phyloP scores from a whole-genome alignment of 1,140 invertebrate species.

The Mercenaria mercenaria region DNA sequence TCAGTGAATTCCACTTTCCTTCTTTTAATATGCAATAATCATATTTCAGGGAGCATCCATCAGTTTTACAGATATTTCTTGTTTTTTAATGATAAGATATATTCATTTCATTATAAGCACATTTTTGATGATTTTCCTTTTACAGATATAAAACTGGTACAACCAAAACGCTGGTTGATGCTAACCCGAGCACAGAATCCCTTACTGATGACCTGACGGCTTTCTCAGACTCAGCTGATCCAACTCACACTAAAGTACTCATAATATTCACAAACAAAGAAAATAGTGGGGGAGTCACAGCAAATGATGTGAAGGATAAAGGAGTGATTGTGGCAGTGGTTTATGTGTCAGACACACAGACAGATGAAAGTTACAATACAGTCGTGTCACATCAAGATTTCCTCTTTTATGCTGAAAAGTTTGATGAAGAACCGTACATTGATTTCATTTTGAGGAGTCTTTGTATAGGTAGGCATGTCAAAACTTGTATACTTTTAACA shows the following conservation, averaged over 20 bases:
- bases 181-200: background rate
- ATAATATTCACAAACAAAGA: constrained; percentile 31
- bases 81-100: too few relatives aligned
- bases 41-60: too few relatives aligned
- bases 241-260: background rate
- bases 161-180: background rate
- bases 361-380: background rate
- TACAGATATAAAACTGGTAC: background rate
- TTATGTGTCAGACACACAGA: background rate
- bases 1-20: too few relatives aligned
- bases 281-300: background rate
- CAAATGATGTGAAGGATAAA: background rate
- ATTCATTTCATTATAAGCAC: too few relatives aligned
- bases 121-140: too few relatives aligned
- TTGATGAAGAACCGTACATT: background rate
- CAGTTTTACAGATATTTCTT: too few relatives aligned
- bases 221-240: background rate
- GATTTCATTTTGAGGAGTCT: constrained; percentile 37
- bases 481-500: background rate
- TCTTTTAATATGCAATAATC: too few relatives aligned
- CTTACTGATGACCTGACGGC: background rate
- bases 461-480: constrained; percentile 29
- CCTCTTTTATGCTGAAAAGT: constrained; percentile 1
- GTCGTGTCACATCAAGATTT: constrained; percentile 39
- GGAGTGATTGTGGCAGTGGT: constrained; percentile 29